Conservation (phyloP, 2,797 vertebrate genomes). For the Pterois miles region DNA sequence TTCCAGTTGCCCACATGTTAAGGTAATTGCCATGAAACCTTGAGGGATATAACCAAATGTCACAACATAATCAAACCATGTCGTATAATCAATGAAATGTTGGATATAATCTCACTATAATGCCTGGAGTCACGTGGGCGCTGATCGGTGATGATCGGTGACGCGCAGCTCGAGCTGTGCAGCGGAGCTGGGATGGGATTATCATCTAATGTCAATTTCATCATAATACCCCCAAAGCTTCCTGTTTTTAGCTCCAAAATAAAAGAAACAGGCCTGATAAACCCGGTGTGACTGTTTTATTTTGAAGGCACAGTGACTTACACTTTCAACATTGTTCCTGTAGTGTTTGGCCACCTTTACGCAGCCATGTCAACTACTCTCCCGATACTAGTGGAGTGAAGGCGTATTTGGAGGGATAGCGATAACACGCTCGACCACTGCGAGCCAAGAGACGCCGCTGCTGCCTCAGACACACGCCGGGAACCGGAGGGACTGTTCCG, state of each 20-base stretch:
- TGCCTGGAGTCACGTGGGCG: constrained; percentile 66
- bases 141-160: constrained; percentile 48
- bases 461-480: constrained; percentile 5
- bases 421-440: constrained; percentile 42
- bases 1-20: not conserved
- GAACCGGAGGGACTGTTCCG: constrained; percentile 18
- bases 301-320: accelerated
- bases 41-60: not conserved
- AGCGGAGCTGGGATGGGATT: constrained; percentile 50
- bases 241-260: not conserved
- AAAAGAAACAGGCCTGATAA: accelerated
- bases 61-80: not conserved
- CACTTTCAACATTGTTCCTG: not conserved
- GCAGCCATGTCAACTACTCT: constrained; percentile 39
- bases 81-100: constrained; percentile 9
- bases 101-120: constrained; percentile 1
- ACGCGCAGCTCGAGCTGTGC: constrained; percentile 49
- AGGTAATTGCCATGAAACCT: not conserved
- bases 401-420: constrained; percentile 62
- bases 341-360: not conserved
- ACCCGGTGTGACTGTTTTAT: not conserved
- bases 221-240: not conserved
- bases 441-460: constrained; percentile 39
- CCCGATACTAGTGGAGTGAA: constrained; percentile 61
- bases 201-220: accelerated